A percentile compares a stretch with the other conserved stretches of the same genome.
These are phyloP conservation scores for Cremastinae sp. DNA, from an alignment of 2,888 invertebrate species.

Conservation along the genomic window DNA sequence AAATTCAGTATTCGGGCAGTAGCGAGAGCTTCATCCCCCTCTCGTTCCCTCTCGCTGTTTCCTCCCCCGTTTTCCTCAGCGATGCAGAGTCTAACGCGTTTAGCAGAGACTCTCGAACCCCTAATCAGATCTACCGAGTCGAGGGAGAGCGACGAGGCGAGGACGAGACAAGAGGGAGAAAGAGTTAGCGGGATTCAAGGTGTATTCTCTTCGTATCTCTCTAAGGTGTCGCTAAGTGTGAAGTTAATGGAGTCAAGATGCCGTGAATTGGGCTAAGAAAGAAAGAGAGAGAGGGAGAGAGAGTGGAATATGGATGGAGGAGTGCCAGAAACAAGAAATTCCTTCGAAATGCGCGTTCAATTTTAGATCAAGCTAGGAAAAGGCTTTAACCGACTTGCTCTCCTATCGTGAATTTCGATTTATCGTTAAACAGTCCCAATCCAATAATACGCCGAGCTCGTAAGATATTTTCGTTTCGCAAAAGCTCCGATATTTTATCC, in stretches of 20 bases:
- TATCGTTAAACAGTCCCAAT: conserved; percentile 13
- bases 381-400: background rate
- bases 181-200: conserved; percentile 2
- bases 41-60: conserved; percentile 53
- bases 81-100: conserved; percentile 78
- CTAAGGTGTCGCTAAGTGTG: conserved; percentile 78
- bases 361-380: background rate
- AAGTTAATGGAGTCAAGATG: conserved; percentile 80
- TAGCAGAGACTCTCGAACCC: conserved; percentile 78
- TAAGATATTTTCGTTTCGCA: conserved; percentile 26
- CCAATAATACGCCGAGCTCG: conserved; percentile 18
- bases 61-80: conserved; percentile 64
- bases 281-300: conserved; percentile 14
- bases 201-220: conserved; percentile 38
- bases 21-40: conserved; percentile 41
- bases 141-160: conserved; percentile 63
- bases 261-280: conserved; percentile 59
- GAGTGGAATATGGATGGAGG: conserved; percentile 1
- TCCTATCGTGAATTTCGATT: conserved; percentile 28
- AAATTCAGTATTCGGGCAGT: conserved; percentile 41
- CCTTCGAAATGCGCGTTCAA: background rate
- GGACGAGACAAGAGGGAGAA: conserved; percentile 60
- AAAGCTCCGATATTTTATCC: conserved; percentile 15
- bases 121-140: conserved; percentile 79
- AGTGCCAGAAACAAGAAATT: conserved; percentile 17